Base-by-base conservation (phyloP, 2,888 invertebrate genomes). In the Drosophila maculinotata region DNA sequence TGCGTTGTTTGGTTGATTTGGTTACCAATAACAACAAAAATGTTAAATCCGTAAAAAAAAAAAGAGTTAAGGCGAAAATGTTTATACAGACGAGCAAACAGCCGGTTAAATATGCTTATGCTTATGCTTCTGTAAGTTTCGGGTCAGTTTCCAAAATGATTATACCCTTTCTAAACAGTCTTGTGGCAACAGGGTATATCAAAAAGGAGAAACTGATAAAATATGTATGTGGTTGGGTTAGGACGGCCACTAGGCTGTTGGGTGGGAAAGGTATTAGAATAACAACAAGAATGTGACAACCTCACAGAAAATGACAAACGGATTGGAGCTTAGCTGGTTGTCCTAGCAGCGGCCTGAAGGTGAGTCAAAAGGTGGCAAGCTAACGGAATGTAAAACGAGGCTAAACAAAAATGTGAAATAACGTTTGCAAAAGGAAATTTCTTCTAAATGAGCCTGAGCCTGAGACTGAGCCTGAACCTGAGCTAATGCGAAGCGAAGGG, bases 291-390 rank as follows among this genome's bases (percentile, higher is more conserved):
- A 73, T 73, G 33, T 33, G 38, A 39, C 12, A 41, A 51, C 51
- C 72, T 60, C 71, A 44, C 30, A 33, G 42, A 71, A 72, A 71
- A 66, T 66, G 72, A 66, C 67, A 72, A 71, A 57, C 49, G 41
- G 51, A 66, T 65, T 60, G 52, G 9, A 45, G 51, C 54, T 39
- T 31, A 38, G 25, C 31, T 31, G 28, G 25, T 25, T 47, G 35
- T 31, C 10, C 31, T 12, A 15, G 39, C 20, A 41, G 28, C 38
- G 5, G 9, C 5, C 38, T 20, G n/a, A 20, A 38, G 26, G 48
- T 48, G 45, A 20, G 26, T 45, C 28, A 36, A 45, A 14, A 26
- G 45, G 44, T 36, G 17, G 26, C 28, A 10, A 49, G 17, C 44
- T 44, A 10, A 15, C n/a, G 2, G 9, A 30, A n/a, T 8, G 8